These are phyloP conservation scores for Gymnocephalus cernua DNA, from an alignment of 2,113 vertebrate species.

Conservation along the genomic window DNA sequence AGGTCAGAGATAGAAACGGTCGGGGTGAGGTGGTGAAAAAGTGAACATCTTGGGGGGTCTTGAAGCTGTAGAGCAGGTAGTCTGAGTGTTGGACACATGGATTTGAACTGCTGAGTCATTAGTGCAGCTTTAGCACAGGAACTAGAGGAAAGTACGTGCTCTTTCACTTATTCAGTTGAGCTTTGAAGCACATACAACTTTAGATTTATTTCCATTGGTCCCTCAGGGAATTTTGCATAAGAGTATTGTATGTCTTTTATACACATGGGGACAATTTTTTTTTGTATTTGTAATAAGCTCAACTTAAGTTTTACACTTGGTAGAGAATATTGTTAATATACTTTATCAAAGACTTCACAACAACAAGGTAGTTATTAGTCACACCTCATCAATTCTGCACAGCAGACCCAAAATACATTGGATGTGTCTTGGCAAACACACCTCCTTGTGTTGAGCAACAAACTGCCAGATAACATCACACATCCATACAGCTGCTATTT, in stretches of 20 bases:
- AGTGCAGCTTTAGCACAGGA: slow-evolving; percentile 15
- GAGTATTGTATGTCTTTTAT: background rate
- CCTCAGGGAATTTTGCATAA: background rate
- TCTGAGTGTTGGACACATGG: slow-evolving; percentile 5
- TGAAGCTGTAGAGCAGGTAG: slow-evolving; percentile 7
- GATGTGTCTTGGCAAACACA: slow-evolving; percentile 59
- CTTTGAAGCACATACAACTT: slow-evolving; percentile 24
- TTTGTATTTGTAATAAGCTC: background rate
- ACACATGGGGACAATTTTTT: background rate
- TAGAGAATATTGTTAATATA: background rate
- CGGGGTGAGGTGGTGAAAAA: background rate
- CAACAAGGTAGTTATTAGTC: slow-evolving; percentile 33
- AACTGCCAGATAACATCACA: slow-evolving; percentile 39
- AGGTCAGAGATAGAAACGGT: slow-evolving; percentile 25
- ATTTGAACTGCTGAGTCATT: slow-evolving; percentile 34
- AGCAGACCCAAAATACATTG: slow-evolving; percentile 45
- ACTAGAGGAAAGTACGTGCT: slow-evolving; percentile 35
- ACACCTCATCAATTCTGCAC: slow-evolving; percentile 47
- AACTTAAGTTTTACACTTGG: background rate
- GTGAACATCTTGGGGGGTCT: slow-evolving; percentile 16
- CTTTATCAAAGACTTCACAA: slow-evolving; percentile 33
- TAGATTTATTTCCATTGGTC: slow-evolving; percentile 8
- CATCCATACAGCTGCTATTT: slow-evolving; percentile 21
- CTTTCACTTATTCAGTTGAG: background rate
- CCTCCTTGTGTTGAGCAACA: slow-evolving; percentile 37